Base-by-base conservation (phyloP, 2,797 vertebrate species). In the Cetoscarus ocellatus region DNA sequence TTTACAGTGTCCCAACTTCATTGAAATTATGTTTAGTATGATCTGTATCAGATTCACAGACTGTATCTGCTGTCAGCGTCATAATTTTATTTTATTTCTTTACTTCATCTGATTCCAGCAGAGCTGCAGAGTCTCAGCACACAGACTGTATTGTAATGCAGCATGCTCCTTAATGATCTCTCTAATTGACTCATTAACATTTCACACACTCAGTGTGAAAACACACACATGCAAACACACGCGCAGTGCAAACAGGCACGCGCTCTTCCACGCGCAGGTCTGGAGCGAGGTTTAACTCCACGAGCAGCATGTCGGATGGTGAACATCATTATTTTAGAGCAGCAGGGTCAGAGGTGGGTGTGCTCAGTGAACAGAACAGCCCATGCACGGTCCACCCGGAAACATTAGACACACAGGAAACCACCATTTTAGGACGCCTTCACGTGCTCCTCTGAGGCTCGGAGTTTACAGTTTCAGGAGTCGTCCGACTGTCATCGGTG, bases 361-460 rank as follows among this genome's bases (percentile, higher is more conserved):
- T 51, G 80, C 62, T 53, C 35, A 39, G 45, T 8, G 82, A 82
- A 79, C 82, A 36, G 62, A 67, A 51, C 44, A 7, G 86, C 75
- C 61, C 63, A 90, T 73, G 74, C 88, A 62, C 12, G 79, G 72
- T 90, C 82, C 67, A 92, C 86, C 93, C 94, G 95, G 95, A 95
- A 94, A 84, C 90, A 90, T 87, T 91, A 83, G 80, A 82, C 90
- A 86, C 84, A 86, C 93, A 92, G 95, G 95, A 95, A 95, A 91
- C 92, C 78, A 92, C 92, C 92, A 93, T 92, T 93, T 91, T 87
- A 87, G 50, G 6, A 3, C 6, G 50, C 50, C 12, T 51, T 51
- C 50, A 34, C 12, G 50, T 51, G 50, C 50, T 51, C 12, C 19
- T 14, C 18, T 10, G 12, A 13, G 7, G 49, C 49, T 51, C 50